Percentiles rank a stretch among this genome's conserved stretches.
Evolutionary conservation across 2,113 vertebrate species (phyloP).

Genomic region (Scalopus aquaticus): DNA sequence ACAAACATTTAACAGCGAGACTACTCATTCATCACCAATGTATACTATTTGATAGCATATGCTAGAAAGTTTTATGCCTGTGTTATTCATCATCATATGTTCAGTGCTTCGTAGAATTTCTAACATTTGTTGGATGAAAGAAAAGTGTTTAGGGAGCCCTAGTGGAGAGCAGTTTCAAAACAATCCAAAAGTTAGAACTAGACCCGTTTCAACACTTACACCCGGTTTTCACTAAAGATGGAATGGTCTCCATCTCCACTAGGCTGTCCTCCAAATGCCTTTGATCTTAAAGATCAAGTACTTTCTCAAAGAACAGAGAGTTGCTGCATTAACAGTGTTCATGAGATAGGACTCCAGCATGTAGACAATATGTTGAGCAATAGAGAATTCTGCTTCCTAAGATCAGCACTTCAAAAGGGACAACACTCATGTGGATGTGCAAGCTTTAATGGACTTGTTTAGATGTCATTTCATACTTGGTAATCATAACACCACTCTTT

Average conservation of each 20-base stretch:
- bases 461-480: not conserved
- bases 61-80: not conserved
- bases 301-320: slow-evolving; percentile 40
- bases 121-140: not conserved
- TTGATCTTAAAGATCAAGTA: slow-evolving; percentile 33
- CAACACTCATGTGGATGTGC: not conserved
- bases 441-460: not conserved
- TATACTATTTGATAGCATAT: not conserved
- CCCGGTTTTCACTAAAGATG: slow-evolving; percentile 20
- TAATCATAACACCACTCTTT: not conserved
- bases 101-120: not conserved
- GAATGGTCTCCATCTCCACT: not conserved
- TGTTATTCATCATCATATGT: not conserved
- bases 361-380: not conserved
- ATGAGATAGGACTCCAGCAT: not conserved
- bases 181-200: not conserved
- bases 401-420: not conserved
- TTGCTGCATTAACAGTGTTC: not conserved
- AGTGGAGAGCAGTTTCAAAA: not conserved
- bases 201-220: not conserved
- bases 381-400: not conserved
- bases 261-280: slow-evolving; percentile 17
- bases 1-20: not conserved
- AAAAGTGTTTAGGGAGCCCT: not conserved
- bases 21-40: not conserved